These are phyloP conservation scores for Platorchestia sp. DNA, from an alignment of 1,140 invertebrate genomes.

Conservation along the genomic window DNA sequence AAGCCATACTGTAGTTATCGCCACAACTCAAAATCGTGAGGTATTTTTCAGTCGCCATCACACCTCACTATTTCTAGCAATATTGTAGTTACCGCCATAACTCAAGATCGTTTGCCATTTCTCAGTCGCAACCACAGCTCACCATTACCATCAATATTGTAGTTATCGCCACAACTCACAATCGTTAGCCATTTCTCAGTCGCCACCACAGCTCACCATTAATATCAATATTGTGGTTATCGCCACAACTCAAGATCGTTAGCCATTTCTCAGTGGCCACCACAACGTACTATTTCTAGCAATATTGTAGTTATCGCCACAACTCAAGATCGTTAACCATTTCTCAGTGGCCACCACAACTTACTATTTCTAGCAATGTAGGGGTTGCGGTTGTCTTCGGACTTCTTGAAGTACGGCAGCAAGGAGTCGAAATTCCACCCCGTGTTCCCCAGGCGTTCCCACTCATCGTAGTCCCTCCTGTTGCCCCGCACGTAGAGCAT, in stretches of 20 bases:
- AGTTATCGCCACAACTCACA: conserved; percentile 75
- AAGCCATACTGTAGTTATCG: conserved; percentile 77
- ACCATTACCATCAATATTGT: conserved; percentile 80
- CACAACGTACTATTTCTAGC: conserved; percentile 74
- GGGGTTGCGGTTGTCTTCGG: conserved; percentile 76
- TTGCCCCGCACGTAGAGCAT: conserved; percentile 98
- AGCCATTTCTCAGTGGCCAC: too few species aligned
- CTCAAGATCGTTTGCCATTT: not conserved
- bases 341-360: not conserved
- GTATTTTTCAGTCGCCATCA: conserved; percentile 68
- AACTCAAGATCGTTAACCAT: not conserved
- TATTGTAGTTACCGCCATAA: not conserved
- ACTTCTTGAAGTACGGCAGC: conserved; percentile 87
- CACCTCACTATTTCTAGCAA: conserved; percentile 58
- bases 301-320: conserved; percentile 82
- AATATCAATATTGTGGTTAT: conserved; percentile 84
- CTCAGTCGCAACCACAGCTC: conserved; percentile 36
- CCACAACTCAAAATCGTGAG: not conserved
- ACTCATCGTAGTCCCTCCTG: conserved; percentile 91
- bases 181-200: not conserved
- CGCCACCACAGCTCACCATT: conserved; percentile 73
- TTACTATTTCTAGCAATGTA: conserved; percentile 79
- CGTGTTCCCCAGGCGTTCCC: conserved; percentile 90
- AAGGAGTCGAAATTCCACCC: conserved; percentile 93
- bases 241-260: not conserved